Conservation (phyloP, 2,888 invertebrate species). For the Acleris literana region DNA sequence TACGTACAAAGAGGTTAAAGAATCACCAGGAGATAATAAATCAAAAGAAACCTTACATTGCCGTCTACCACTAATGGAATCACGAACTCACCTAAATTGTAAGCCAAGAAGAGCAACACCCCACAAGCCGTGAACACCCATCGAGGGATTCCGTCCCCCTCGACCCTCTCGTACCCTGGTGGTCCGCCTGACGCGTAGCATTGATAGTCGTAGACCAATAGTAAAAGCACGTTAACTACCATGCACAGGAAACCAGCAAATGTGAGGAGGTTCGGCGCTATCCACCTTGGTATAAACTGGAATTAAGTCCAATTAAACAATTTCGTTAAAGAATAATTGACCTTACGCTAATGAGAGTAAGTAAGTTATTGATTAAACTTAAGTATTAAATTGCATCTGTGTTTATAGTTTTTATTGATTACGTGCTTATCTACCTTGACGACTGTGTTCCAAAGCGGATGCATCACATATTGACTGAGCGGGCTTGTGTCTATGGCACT, state of each 20-base stretch:
- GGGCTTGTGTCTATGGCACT: constrained; percentile 97
- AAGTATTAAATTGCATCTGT: neutral
- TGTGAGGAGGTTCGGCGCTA: constrained; percentile 98
- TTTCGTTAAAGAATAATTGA: neutral
- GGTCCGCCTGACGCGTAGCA: constrained; percentile 81
- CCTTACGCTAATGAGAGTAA: neutral
- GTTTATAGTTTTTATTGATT: constrained; percentile 14
- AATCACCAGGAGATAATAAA: constrained; percentile 1
- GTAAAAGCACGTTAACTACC: constrained; percentile 89
- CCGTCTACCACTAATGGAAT: constrained; percentile 46
- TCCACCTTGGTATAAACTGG: constrained; percentile 95
- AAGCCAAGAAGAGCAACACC: constrained; percentile 94
- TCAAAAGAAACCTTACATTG: neutral
- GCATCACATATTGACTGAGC: constrained; percentile 97
- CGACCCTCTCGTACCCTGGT: constrained; percentile 43
- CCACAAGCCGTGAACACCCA: constrained; percentile 94
- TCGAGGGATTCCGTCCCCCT: constrained; percentile 85
- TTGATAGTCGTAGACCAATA: constrained; percentile 92
- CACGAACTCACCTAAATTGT: constrained; percentile 94
- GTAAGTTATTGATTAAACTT: constrained; percentile 3
- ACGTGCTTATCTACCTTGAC: constrained; percentile 88
- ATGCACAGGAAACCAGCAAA: constrained; percentile 97
- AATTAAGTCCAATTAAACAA: constrained; percentile 35
- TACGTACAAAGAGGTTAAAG: too few relatives aligned
- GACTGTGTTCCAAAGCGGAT: constrained; percentile 97